These are phyloP conservation scores for Gymnosoma rotundatum DNA, from an alignment of 2,888 invertebrate genomes.

Conservation along the genomic window DNA sequence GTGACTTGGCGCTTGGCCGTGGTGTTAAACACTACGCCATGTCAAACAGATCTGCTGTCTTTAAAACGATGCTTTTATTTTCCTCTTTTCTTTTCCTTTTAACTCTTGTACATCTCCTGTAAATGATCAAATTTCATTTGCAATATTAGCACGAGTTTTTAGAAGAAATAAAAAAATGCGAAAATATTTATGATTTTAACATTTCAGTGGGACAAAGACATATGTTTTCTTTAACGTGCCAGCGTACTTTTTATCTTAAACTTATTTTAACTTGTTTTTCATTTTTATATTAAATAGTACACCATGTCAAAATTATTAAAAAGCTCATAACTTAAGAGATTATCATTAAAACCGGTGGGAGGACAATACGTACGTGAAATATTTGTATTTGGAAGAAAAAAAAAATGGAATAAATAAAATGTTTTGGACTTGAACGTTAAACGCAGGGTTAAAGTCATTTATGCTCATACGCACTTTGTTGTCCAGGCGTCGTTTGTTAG, in stretches of 20 bases:
- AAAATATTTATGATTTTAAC: conserved; percentile 67
- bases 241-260: conserved; percentile 2
- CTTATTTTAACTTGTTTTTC: conserved; percentile 22
- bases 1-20: conserved; percentile 75
- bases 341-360: conserved; percentile 82
- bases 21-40: conserved; percentile 59
- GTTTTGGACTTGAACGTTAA: conserved; percentile 1
- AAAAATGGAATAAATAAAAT: conserved; percentile 7
- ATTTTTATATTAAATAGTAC: conserved; percentile 29
- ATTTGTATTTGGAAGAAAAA: not conserved
- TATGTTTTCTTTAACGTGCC: conserved; percentile 22
- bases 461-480: too few species aligned
- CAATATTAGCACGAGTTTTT: conserved; percentile 53
- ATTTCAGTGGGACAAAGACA: conserved; percentile 61
- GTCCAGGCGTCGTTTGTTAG: conserved; percentile 4
- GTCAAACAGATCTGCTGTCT: conserved; percentile 46
- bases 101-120: conserved; percentile 27
- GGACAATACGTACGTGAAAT: conserved; percentile 71
- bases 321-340: conserved; percentile 82
- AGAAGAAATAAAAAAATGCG: not conserved
- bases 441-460: conserved; percentile 8
- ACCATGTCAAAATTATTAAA: conserved; percentile 81
- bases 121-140: conserved; percentile 67
- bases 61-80: not conserved
- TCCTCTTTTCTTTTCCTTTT: not conserved